Percentiles rank a stretch among this genome's conserved stretches.
These are phyloP conservation scores for Lasioglossum vierecki DNA, from an alignment of 2,888 invertebrate species.

Conservation along the genomic window DNA sequence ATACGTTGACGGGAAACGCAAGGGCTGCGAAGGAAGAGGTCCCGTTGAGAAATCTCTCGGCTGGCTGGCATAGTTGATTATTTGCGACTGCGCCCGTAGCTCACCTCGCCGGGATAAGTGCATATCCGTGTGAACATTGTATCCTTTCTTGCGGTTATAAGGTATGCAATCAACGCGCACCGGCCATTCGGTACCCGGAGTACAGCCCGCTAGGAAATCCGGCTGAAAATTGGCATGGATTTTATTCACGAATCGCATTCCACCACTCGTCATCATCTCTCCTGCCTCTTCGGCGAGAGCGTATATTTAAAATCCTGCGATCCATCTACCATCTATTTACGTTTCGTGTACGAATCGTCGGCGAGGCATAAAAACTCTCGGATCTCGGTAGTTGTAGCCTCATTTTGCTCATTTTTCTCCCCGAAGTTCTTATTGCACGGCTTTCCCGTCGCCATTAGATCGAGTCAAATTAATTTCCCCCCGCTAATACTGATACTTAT, in stretches of 20 bases:
- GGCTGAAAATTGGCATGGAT: constrained; percentile 51
- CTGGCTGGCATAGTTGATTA: constrained; percentile 65
- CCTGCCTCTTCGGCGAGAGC: neutral
- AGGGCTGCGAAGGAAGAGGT: constrained; percentile 1
- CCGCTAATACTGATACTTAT: neutral
- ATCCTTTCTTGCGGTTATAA: constrained; percentile 58
- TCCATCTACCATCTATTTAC: too few species aligned
- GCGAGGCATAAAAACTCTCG: too few species aligned
- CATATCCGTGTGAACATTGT: constrained; percentile 55
- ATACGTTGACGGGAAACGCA: constrained; percentile 27
- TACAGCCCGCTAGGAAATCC: constrained; percentile 60
- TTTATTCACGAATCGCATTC: constrained; percentile 30
- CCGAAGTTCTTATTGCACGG: neutral
- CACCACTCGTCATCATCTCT: neutral
- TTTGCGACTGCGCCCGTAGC: constrained; percentile 48
- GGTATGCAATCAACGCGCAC: constrained; percentile 56
- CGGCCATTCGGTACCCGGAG: constrained; percentile 47
- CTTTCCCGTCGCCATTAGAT: neutral
- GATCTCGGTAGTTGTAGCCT: too few species aligned
- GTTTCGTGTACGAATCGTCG: too few species aligned
- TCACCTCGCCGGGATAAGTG: constrained; percentile 59
- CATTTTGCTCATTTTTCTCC: too few species aligned
- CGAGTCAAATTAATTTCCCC: constrained; percentile 19
- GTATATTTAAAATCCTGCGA: too few species aligned
- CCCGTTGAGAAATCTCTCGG: constrained; percentile 62